Evolutionary conservation across 2,797 vertebrate species (phyloP).

Genomic region (Simalia tracyae): DNA sequence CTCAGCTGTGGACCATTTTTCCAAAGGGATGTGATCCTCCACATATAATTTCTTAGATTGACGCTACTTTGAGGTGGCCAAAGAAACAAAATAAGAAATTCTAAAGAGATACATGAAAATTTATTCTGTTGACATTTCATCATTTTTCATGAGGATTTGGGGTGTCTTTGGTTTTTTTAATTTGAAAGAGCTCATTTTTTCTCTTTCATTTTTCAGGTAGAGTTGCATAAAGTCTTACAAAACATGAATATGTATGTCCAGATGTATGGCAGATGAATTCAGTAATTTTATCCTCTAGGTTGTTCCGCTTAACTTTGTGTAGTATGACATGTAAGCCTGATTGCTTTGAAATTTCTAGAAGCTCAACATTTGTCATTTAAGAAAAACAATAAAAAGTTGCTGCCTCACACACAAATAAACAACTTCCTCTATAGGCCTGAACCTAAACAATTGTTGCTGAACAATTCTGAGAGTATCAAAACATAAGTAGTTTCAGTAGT

Average conservation of each 20-base stretch:
- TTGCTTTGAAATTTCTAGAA: conserved; percentile 34
- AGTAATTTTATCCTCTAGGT: conserved; percentile 60
- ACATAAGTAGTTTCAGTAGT: neutral
- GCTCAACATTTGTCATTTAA: conserved; percentile 17
- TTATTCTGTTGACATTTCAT: neutral
- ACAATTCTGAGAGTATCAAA: neutral
- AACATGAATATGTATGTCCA: conserved; percentile 46
- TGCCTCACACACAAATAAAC: neutral
- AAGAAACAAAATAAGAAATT: neutral
- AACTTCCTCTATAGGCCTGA: neutral
- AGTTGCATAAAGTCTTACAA: conserved; percentile 31
- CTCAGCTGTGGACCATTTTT: neutral
- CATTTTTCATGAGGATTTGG: neutral
- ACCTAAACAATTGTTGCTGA: neutral
- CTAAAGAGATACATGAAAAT: neutral
- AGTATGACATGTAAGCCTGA: conserved; percentile 48
- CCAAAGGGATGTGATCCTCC: neutral
- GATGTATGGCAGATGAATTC: conserved; percentile 58
- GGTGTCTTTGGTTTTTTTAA: neutral
- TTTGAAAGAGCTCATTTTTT: conserved; percentile 31
- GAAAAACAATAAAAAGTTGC: neutral
- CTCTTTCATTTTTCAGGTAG: conserved; percentile 42
- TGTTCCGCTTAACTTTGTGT: conserved; percentile 34
- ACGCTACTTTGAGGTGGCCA: neutral
- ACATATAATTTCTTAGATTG: neutral